phyloP scores from a whole-genome alignment of 2,113 vertebrate species.

The Myrmophylax atrothorax region DNA sequence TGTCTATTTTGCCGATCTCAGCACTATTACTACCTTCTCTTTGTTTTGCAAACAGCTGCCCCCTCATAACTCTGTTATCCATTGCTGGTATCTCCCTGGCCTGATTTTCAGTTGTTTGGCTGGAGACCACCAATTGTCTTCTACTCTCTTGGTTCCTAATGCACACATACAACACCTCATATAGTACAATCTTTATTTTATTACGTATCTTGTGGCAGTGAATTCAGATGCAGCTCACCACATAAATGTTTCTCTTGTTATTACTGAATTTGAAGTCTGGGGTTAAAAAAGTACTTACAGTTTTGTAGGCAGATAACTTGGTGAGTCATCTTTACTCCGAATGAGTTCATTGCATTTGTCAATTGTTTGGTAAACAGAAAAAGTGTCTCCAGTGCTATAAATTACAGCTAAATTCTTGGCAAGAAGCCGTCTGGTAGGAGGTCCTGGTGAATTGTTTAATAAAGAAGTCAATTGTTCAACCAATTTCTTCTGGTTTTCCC shows the following conservation, averaged over 20 bases:
- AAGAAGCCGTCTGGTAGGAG: constrained; percentile 86
- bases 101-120: neutral
- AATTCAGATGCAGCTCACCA: neutral
- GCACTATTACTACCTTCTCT: neutral
- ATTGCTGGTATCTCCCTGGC: neutral
- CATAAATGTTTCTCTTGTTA: neutral
- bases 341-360: constrained; percentile 94
- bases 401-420: constrained; percentile 87
- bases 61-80: neutral
- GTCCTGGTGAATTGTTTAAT: constrained; percentile 88
- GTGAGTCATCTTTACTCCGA: constrained; percentile 94
- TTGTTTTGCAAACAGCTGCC: neutral
- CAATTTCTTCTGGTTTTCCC: constrained; percentile 86
- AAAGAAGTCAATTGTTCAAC: constrained; percentile 85
- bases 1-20: neutral
- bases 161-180: neutral
- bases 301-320: constrained; percentile 90
- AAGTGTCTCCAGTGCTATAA: constrained; percentile 87
- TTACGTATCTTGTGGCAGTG: neutral
- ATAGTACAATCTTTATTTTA: neutral
- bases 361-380: constrained; percentile 85
- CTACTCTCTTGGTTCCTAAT: neutral
- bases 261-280: neutral
- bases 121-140: neutral
- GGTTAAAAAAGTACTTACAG: constrained; percentile 80